Conservation (phyloP, 2,888 invertebrate genomes). For the Notocelia uddmanniana region DNA sequence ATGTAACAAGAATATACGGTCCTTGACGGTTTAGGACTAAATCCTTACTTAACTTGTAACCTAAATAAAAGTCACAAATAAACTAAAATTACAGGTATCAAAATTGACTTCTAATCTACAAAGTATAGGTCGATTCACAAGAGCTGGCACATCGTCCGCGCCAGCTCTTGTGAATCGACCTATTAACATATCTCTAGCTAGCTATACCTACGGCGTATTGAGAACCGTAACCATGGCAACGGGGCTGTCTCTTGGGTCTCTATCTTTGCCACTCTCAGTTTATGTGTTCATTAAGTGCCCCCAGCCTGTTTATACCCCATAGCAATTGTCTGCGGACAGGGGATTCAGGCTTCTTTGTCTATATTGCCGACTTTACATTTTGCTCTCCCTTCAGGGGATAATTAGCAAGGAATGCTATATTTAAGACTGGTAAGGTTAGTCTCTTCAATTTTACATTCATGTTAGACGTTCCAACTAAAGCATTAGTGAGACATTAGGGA, state of each 20-base stretch:
- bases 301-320: slow-evolving; percentile 78
- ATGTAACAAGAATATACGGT: too few relatives aligned
- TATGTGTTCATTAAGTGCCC: slow-evolving; percentile 82
- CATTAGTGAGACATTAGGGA: slow-evolving; percentile 14
- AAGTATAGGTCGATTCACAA: too few relatives aligned
- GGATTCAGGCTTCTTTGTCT: slow-evolving; percentile 77
- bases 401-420: slow-evolving; percentile 17
- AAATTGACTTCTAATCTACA: neutral
- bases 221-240: slow-evolving; percentile 63
- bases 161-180: too few relatives aligned
- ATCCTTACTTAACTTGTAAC: too few relatives aligned
- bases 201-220: neutral
- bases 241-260: slow-evolving; percentile 62
- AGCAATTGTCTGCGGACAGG: slow-evolving; percentile 68
- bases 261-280: slow-evolving; percentile 69
- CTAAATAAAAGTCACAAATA: too few relatives aligned
- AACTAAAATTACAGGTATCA: neutral
- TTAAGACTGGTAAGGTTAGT: slow-evolving; percentile 1
- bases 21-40: too few relatives aligned
- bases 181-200: too few relatives aligned
- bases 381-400: slow-evolving; percentile 31
- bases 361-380: slow-evolving; percentile 68
- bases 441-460: slow-evolving; percentile 2
- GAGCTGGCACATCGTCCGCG: too few relatives aligned
- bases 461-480: slow-evolving; percentile 5